Conservation (phyloP, 2,888 invertebrate genomes). For the Epiblema foenella region DNA sequence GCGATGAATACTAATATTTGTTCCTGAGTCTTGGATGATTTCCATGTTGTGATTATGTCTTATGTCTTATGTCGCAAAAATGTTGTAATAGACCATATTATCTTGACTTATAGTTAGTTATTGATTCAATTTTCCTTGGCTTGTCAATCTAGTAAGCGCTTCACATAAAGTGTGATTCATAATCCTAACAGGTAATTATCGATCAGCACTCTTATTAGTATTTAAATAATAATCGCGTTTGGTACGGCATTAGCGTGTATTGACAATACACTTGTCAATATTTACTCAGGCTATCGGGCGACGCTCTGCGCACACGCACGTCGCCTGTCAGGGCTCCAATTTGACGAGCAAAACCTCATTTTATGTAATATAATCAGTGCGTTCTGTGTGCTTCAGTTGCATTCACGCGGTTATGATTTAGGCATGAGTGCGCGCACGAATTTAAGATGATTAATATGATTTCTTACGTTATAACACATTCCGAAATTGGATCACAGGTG, state of each 20-base stretch:
- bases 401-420: background rate
- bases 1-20: no score
- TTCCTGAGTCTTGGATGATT: no score
- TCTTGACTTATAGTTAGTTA: background rate
- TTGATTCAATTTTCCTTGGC: background rate
- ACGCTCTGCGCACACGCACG: conserved; percentile 20
- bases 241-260: conserved; percentile 30
- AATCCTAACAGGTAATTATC: conserved; percentile 9
- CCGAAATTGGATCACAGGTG: background rate
- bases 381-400: no score
- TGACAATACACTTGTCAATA: conserved; percentile 33
- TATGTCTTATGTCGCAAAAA: background rate
- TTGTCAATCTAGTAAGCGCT: background rate
- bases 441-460: background rate
- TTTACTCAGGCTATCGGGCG: conserved; percentile 37
- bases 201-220: conserved; percentile 6
- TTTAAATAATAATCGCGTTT: conserved; percentile 39
- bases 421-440: background rate
- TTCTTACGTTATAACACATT: background rate
- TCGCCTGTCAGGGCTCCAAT: conserved; percentile 6
- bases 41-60: no score
- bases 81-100: background rate
- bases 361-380: background rate
- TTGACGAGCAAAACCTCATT: background rate
- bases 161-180: background rate